Evolutionary conservation across 2,888 invertebrate genomes (phyloP).

Genomic region (Pachycephus smyrnensis): DNA sequence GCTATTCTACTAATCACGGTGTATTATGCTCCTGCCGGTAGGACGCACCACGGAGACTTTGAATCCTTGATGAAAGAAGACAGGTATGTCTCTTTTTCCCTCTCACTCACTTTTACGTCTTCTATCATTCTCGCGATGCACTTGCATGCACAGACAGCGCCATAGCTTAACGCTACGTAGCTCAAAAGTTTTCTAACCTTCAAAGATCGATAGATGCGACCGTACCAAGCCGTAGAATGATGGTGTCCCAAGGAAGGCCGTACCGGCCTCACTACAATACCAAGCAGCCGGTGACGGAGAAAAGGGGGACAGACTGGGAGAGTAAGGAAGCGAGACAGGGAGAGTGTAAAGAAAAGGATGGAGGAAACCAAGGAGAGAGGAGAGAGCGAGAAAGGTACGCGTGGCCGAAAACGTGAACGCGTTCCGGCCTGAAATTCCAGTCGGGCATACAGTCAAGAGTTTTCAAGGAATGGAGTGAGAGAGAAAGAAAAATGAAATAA

Average conservation of each 20-base stretch:
- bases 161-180: neutral
- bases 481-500: neutral
- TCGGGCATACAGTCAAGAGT: neutral
- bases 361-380: neutral
- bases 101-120: neutral
- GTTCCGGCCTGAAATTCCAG: neutral
- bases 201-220: neutral
- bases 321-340: neutral
- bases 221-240: neutral
- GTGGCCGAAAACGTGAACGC: conserved; percentile 1
- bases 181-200: neutral
- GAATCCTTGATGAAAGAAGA: neutral
- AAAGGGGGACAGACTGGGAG: neutral
- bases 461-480: neutral
- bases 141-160: neutral
- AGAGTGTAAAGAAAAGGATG: conserved; percentile 2
- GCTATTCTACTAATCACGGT: neutral
- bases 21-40: neutral
- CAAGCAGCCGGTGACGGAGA: neutral
- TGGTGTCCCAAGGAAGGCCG: neutral
- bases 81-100: neutral
- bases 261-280: neutral
- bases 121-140: neutral
- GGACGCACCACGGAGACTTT: neutral
- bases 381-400: neutral